Evolutionary conservation across 2,113 vertebrate genomes (phyloP).

Genomic region (Casuarius casuarius): DNA sequence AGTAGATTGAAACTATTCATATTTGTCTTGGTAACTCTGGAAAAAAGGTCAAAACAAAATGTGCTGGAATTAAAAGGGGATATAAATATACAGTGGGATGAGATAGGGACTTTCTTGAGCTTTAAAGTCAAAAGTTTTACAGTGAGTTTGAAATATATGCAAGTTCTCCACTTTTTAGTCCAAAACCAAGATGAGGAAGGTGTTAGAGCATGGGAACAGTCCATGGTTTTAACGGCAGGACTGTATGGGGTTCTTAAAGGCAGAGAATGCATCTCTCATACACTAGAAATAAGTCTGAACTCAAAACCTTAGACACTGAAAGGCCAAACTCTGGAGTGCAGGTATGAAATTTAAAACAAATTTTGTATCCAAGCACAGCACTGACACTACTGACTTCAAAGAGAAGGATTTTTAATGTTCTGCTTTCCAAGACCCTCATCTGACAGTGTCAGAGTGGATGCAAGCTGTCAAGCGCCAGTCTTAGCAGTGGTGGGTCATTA

Average conservation of each 20-base stretch:
- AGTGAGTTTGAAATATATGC: slow-evolving; percentile 8
- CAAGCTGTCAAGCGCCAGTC: not conserved
- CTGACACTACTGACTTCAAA: not conserved
- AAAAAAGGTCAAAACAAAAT: slow-evolving; percentile 64
- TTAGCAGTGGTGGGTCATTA: not conserved
- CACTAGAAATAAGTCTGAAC: not conserved
- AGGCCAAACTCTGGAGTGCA: not conserved
- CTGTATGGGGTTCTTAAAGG: not conserved
- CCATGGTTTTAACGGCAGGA: not conserved
- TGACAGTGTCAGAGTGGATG: not conserved
- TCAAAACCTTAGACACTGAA: not conserved
- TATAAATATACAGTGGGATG: slow-evolving; percentile 65
- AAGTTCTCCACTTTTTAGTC: slow-evolving; percentile 3
- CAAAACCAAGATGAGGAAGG: not conserved
- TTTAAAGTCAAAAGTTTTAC: slow-evolving; percentile 54
- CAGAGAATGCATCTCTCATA: not conserved
- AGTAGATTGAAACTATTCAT: not conserved
- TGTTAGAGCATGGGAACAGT: not conserved
- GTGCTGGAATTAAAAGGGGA: slow-evolving; percentile 33
- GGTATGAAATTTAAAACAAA: not conserved
- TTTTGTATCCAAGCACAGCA: not conserved
- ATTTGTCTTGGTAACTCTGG: slow-evolving; percentile 27
- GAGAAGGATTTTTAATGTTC: not conserved
- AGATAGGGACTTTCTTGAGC: slow-evolving; percentile 19
- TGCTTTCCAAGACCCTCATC: not conserved